These are phyloP conservation scores for Hemicrepidius hirtus DNA, from an alignment of 2,888 invertebrate species.

Conservation along the genomic window DNA sequence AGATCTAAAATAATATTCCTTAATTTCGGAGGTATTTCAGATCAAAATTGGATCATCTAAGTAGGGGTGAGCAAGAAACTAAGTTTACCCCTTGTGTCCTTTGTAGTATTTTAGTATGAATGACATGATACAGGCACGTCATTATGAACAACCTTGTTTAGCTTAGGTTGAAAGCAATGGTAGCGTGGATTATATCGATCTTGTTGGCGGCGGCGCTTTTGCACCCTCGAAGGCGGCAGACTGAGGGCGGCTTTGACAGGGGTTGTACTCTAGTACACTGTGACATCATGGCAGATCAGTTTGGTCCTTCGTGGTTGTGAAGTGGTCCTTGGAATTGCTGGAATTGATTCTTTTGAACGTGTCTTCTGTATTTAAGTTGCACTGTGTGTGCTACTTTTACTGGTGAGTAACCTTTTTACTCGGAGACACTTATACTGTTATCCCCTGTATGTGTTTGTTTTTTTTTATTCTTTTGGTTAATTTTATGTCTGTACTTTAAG, in stretches of 20 bases:
- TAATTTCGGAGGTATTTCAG: no score
- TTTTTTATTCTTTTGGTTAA: background rate
- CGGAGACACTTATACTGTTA: background rate
- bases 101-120: slow-evolving; percentile 45
- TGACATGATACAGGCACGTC: slow-evolving; percentile 58
- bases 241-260: slow-evolving; percentile 61
- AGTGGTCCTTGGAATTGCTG: slow-evolving; percentile 47
- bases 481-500: no score
- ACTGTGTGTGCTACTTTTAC: slow-evolving; percentile 3
- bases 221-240: slow-evolving; percentile 58
- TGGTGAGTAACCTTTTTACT: background rate
- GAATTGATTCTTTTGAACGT: slow-evolving; percentile 7
- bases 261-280: slow-evolving; percentile 61
- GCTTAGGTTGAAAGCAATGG: slow-evolving; percentile 63
- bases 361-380: background rate
- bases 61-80: background rate
- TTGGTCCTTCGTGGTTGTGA: slow-evolving; percentile 56
- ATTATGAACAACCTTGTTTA: slow-evolving; percentile 58
- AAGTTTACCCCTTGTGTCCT: slow-evolving; percentile 1
- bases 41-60: no score
- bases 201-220: slow-evolving; percentile 63
- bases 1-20: no score
- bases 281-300: slow-evolving; percentile 57
- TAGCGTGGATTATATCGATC: slow-evolving; percentile 67
- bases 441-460: background rate